Percentiles rank a stretch among this genome's conserved stretches.
Conservation (phyloP, 2,888 invertebrate genomes). For the Trichacis sp. region DNA sequence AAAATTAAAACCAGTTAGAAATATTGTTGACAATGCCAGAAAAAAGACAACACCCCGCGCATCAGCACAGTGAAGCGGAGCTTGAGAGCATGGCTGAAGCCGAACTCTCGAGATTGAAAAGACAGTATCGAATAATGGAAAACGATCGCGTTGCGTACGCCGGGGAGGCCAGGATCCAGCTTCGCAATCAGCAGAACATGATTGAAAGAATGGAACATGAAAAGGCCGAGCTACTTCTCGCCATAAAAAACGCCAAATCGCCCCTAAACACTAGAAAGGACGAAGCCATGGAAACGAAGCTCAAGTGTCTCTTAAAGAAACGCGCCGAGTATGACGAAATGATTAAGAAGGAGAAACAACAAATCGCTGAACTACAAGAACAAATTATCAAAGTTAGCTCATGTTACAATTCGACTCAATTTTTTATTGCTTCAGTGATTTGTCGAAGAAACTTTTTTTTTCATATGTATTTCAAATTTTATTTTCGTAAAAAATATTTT, state of each 20-base stretch:
- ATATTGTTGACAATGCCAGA: conserved; percentile 54
- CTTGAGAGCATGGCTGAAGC: conserved; percentile 83
- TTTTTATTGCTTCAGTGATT: too few species aligned
- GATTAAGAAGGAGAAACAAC: conserved; percentile 70
- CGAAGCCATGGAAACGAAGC: conserved; percentile 70
- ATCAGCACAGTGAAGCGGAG: conserved; percentile 76
- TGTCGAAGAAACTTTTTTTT: too few species aligned
- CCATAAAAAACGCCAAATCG: conserved; percentile 73
- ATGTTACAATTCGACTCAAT: too few species aligned
- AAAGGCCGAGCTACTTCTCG: conserved; percentile 74
- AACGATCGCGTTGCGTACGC: conserved; percentile 80
- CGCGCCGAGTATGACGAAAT: conserved; percentile 72
- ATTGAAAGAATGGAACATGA: conserved; percentile 75
- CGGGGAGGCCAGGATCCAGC: conserved; percentile 77
- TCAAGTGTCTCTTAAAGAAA: conserved; percentile 72
- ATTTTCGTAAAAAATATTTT: too few species aligned
- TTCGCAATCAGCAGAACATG: conserved; percentile 75
- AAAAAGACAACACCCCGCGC: conserved; percentile 56
- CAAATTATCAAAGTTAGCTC: conserved; percentile 71
- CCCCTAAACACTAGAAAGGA: conserved; percentile 73
- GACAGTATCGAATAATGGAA: conserved; percentile 88
- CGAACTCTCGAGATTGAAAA: conserved; percentile 81
- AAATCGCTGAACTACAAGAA: conserved; percentile 71
- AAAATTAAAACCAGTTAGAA: background rate
- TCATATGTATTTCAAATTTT: too few species aligned